phyloP scores from a whole-genome alignment of 2,797 vertebrate genomes.

The Echeneis naucrates region DNA sequence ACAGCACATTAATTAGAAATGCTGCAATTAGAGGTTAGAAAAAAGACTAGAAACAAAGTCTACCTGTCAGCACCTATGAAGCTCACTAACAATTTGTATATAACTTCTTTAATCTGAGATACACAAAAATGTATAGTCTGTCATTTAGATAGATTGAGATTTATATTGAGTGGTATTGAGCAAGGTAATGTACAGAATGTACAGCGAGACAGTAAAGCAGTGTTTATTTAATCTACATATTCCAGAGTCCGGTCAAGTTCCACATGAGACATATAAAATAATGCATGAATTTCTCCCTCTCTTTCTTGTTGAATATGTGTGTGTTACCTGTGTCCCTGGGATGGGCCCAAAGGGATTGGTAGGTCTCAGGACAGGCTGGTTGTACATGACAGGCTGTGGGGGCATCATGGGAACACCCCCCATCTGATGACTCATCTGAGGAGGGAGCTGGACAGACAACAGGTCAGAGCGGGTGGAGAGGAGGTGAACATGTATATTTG shows the following conservation, averaged over 20 bases:
- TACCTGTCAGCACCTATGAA: not conserved
- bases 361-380: slow-evolving; percentile 90
- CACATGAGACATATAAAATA: not conserved
- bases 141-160: too few species aligned
- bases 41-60: not conserved
- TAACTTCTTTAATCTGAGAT: not conserved
- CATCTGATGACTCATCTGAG: slow-evolving; percentile 89
- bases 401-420: slow-evolving; percentile 88
- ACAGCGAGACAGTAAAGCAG: too few species aligned
- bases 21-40: too few species aligned
- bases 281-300: not conserved
- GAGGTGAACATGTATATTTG: not conserved
- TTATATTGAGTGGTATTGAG: too few species aligned
- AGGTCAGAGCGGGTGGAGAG: slow-evolving; percentile 11
- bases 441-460: slow-evolving; percentile 83
- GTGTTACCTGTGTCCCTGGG: slow-evolving; percentile 89
- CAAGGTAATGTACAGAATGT: too few species aligned
- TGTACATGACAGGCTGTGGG: slow-evolving; percentile 91
- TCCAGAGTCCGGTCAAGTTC: too few species aligned
- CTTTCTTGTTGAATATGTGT: not conserved
- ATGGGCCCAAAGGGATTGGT: slow-evolving; percentile 90
- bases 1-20: too few species aligned
- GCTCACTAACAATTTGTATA: not conserved
- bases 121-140: not conserved
- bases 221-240: too few species aligned